These are phyloP conservation scores for Zoanthus solanderi DNA, from an alignment of 92 coral and sea anemone species.

Conservation along the genomic window DNA sequence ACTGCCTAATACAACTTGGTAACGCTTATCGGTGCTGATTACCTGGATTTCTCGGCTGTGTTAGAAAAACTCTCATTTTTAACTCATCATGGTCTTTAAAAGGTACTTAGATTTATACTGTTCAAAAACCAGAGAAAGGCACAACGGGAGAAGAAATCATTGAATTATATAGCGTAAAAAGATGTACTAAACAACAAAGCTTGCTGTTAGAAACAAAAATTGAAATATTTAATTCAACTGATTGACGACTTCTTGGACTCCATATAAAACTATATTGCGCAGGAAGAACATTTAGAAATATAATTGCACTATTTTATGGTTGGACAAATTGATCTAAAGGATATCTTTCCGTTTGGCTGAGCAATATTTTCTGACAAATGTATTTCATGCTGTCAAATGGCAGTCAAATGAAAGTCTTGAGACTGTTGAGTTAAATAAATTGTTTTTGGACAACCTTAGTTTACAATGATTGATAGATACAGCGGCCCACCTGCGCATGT, in stretches of 20 bases:
- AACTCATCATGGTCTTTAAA: not conserved
- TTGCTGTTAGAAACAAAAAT: not conserved
- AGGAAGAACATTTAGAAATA: not conserved
- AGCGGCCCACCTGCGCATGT: conserved; percentile 5
- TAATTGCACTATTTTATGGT: not conserved
- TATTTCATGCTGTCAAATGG: conserved; percentile 21
- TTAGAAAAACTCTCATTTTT: not conserved
- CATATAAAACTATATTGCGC: not conserved
- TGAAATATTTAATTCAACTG: not conserved
- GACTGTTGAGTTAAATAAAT: conserved; percentile 38
- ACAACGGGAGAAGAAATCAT: not conserved
- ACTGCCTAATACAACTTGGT: conserved; percentile 9
- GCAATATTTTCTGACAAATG: not conserved
- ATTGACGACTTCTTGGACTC: not conserved
- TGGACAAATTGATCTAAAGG: not conserved
- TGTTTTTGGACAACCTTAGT: conserved; percentile 42
- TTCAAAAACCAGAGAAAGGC: not conserved
- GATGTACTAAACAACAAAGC: not conserved
- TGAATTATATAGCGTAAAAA: not conserved
- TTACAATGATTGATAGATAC: conserved; percentile 35
- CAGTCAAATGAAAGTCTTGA: conserved; percentile 23
- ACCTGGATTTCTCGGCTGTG: not conserved
- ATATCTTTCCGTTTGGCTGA: conserved; percentile 11
- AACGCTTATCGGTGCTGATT: conserved; percentile 10
- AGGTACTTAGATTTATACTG: not conserved